Evolutionary conservation across 2,113 vertebrate genomes (phyloP), one percentile per base, ranked within the genome.

Genomic region (Callipepla californica): DNA sequence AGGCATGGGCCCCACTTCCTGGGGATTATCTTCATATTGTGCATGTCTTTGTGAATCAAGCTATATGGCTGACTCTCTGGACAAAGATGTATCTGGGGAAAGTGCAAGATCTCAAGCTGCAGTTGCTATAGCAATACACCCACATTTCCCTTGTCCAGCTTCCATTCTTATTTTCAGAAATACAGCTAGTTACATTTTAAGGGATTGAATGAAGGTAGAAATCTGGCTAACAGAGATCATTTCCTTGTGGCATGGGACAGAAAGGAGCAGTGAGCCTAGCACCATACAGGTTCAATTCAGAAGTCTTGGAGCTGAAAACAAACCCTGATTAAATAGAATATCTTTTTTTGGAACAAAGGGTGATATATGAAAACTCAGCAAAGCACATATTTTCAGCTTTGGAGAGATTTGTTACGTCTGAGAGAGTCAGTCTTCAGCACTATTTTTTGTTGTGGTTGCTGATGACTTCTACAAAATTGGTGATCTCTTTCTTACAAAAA

Each of bases 1-100:
- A 67, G 16, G 36, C 6, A 2, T 15, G 22, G n/a, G 25, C 11
- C 7, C 7, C 22, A 28, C 1, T 11, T 0, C 32, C 23, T 70
- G 57, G 38, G 51, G 20, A 6, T 87, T 58, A 22, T 47, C 36
- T 7, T 1, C 25, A 28, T 19, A 22, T 80, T 6, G 3, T n/a
- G 8, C 19, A 55, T 28, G 13, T 2, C 30, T 79, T 8, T 25
- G 51, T 63, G 70, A 82, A 17, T 55, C 25, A 55, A 42, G 21
- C 18, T 63, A 10, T 22, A 6, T 10, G 77, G n/a, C 63, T 12
- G 7, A 44, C 32, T 32, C 7, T 75, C 22, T 23, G 34, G 16
- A 15, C 59, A 44, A 85, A 82, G 45, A 26, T 17, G 25, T 25
- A 65, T 53, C 19, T 23, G 20, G 20, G 34, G 20, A 80, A 82